Evolutionary conservation across 1,140 invertebrate species (phyloP).

Genomic region (Solenopsis invicta): DNA sequence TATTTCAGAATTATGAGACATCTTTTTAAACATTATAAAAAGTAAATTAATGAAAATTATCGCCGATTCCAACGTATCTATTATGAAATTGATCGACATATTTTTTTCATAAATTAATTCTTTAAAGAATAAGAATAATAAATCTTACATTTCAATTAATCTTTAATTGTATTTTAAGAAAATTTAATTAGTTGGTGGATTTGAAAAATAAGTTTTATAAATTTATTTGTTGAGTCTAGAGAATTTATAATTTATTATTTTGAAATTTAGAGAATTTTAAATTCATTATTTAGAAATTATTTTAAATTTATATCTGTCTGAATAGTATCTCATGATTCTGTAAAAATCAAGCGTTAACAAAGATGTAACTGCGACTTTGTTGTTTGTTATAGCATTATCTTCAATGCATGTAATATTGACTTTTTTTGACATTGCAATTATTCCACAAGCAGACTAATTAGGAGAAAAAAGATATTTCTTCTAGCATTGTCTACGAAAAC

Average conservation of each 20-base stretch:
- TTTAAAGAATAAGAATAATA: background rate
- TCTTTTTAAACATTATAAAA: background rate
- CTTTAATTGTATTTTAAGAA: background rate
- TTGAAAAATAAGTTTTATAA: background rate
- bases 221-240: background rate
- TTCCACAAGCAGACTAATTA: background rate
- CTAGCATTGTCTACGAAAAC: background rate
- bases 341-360: background rate
- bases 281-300: background rate
- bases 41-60: background rate
- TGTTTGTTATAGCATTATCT: background rate
- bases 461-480: background rate
- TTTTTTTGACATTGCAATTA: background rate
- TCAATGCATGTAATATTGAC: background rate
- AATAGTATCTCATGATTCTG: background rate
- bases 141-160: background rate
- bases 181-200: background rate
- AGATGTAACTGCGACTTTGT: background rate
- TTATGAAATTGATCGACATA: background rate
- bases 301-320: conserved; percentile 8
- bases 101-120: background rate
- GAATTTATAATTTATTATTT: background rate
- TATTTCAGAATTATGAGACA: conserved; percentile 31
- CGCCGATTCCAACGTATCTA: background rate
- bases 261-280: no score